Evolutionary conservation across 2,113 vertebrate species (phyloP).

Genomic region (Platysternon megacephalum): DNA sequence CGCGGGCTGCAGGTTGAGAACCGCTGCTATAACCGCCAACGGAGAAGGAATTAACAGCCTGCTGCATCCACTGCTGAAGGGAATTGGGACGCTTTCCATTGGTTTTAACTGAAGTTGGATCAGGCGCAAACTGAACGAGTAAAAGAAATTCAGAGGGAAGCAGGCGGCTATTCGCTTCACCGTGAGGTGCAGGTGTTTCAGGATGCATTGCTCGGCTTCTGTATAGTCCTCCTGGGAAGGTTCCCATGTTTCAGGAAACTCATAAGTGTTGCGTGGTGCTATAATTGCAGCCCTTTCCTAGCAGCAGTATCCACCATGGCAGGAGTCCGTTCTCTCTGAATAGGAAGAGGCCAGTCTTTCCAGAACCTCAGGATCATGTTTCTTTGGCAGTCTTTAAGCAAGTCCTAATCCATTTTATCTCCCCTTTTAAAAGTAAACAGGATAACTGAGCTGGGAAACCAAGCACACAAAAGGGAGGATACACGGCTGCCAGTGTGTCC

Average conservation of each 20-base stretch:
- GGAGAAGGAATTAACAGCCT: neutral
- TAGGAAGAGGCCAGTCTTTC: neutral
- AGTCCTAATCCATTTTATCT: neutral
- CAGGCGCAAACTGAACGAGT: neutral
- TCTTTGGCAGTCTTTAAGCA: neutral
- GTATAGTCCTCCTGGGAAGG: neutral
- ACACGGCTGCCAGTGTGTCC: neutral
- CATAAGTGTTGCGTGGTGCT: neutral
- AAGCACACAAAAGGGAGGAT: neutral
- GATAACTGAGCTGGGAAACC: neutral
- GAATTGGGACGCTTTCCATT: neutral
- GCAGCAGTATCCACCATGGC: rapidly evolving
- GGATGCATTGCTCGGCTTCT: neutral
- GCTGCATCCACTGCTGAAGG: neutral
- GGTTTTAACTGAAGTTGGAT: neutral
- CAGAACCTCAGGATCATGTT: neutral
- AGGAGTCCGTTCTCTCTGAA: no score
- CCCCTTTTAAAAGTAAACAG: neutral
- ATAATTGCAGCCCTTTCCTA: neutral
- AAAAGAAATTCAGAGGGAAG: neutral
- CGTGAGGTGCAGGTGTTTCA: rapidly evolving
- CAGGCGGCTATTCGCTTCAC: neutral
- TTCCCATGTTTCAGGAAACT: neutral
- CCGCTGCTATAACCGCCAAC: neutral
- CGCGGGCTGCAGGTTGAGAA: no score